Conservation (phyloP, 2,797 vertebrate species). For the Protonibea diacanthus region DNA sequence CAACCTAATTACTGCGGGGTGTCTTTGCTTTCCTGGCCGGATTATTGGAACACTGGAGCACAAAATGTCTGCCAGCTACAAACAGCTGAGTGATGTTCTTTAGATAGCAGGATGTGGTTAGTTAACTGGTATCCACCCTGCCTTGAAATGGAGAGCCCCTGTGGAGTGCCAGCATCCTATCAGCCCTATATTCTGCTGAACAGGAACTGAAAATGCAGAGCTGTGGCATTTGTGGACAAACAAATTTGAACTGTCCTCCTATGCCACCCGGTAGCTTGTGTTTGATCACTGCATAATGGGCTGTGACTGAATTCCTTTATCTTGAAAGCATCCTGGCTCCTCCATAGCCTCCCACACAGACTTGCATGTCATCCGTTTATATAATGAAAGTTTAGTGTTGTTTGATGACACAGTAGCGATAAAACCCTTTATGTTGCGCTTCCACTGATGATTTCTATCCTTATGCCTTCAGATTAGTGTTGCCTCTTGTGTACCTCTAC, state of each 20-base stretch:
- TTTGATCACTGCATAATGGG: slow-evolving; percentile 18
- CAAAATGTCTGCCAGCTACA: slow-evolving; percentile 76
- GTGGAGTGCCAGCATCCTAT: slow-evolving; percentile 35
- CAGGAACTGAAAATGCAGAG: slow-evolving; percentile 44
- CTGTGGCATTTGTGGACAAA: slow-evolving; percentile 17
- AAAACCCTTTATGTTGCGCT: not conserved
- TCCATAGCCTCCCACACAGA: slow-evolving; percentile 19
- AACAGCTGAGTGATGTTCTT: slow-evolving; percentile 71
- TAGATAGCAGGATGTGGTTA: slow-evolving; percentile 72
- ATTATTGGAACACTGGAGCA: slow-evolving; percentile 62
- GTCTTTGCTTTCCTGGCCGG: slow-evolving; percentile 49
- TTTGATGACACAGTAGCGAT: not conserved
- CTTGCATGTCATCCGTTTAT: slow-evolving; percentile 24
- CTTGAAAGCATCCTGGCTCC: slow-evolving; percentile 19
- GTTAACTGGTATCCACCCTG: slow-evolving; percentile 66
- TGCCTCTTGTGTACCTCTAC: too few species aligned
- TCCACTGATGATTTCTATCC: not conserved
- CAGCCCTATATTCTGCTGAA: slow-evolving; percentile 13
- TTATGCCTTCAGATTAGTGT: not conserved
- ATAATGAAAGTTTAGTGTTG: slow-evolving; percentile 12
- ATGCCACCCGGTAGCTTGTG: slow-evolving; percentile 8
- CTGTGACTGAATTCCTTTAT: slow-evolving; percentile 18
- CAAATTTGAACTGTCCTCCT: slow-evolving; percentile 21
- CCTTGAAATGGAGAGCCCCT: slow-evolving; percentile 52
- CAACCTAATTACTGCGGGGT: slow-evolving; percentile 68